These are phyloP conservation scores for Sylvilagus floridanus DNA, from an alignment of 2,797 vertebrate species.

Conservation along the genomic window DNA sequence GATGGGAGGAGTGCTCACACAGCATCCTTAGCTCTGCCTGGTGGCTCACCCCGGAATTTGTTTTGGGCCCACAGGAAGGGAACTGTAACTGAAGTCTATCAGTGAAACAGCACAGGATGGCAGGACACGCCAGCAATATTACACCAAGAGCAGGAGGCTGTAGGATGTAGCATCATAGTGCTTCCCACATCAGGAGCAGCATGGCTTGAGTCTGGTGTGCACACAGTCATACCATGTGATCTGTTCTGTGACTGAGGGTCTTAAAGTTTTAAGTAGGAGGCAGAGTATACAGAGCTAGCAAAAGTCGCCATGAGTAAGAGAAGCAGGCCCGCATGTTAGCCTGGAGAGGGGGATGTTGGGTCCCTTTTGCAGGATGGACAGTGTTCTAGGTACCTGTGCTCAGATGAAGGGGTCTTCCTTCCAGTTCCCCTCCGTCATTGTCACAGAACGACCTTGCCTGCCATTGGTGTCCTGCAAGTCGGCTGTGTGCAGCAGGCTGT, in stretches of 20 bases:
- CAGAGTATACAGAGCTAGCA: not conserved
- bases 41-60: not conserved
- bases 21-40: not conserved
- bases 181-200: not conserved
- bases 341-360: not conserved
- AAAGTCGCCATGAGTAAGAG: not conserved
- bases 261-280: not conserved
- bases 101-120: not conserved
- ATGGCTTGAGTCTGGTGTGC: not conserved
- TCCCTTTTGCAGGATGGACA: not conserved
- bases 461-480: not conserved
- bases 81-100: not conserved
- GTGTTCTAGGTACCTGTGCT: not conserved
- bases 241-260: fast-evolving
- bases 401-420: not conserved
- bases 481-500: not conserved
- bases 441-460: conserved; percentile 26
- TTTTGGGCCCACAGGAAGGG: not conserved
- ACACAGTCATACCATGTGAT: not conserved
- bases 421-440: not conserved
- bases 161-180: too few species aligned
- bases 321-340: not conserved
- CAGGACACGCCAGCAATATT: not conserved
- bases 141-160: not conserved
- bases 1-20: too few species aligned